phyloP scores from a whole-genome alignment of 2,888 invertebrate genomes.

The Microlaimidae sp. region DNA sequence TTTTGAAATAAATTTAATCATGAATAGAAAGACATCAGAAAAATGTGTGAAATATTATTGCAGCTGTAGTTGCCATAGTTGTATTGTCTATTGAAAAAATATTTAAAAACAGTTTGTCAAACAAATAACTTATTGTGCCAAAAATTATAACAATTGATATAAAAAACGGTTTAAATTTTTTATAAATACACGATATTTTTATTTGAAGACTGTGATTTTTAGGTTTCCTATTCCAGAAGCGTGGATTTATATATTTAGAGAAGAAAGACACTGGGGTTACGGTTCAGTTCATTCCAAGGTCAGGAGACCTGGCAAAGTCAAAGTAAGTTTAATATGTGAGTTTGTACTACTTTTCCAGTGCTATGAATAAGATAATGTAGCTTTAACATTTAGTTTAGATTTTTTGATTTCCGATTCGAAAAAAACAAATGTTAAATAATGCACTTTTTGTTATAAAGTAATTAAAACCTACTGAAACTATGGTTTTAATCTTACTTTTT shows the following conservation, averaged over 20 bases:
- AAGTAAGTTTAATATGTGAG: constrained; percentile 31
- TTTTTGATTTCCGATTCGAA: too few relatives aligned
- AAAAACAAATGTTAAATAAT: not conserved
- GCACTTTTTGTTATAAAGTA: not conserved
- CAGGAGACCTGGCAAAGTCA: constrained; percentile 45
- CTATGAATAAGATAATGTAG: not conserved
- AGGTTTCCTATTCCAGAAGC: constrained; percentile 85
- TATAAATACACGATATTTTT: not conserved
- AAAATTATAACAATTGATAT: not conserved
- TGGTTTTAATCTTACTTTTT: too few relatives aligned
- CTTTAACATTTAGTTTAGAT: not conserved
- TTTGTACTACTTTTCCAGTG: not conserved
- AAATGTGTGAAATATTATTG: too few relatives aligned
- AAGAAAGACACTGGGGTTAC: constrained; percentile 74
- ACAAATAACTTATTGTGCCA: too few relatives aligned
- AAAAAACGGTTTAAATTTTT: not conserved
- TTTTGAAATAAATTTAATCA: too few relatives aligned
- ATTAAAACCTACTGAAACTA: too few relatives aligned
- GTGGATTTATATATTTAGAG: constrained; percentile 96
- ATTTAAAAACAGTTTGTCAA: too few relatives aligned
- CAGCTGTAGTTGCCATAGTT: too few relatives aligned
- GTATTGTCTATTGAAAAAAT: too few relatives aligned
- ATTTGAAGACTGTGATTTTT: too few relatives aligned
- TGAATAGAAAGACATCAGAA: too few relatives aligned
- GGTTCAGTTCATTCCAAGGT: constrained; percentile 82